phyloP scores from a whole-genome alignment of 1,140 invertebrate genomes.

The Charaxes varanes region DNA sequence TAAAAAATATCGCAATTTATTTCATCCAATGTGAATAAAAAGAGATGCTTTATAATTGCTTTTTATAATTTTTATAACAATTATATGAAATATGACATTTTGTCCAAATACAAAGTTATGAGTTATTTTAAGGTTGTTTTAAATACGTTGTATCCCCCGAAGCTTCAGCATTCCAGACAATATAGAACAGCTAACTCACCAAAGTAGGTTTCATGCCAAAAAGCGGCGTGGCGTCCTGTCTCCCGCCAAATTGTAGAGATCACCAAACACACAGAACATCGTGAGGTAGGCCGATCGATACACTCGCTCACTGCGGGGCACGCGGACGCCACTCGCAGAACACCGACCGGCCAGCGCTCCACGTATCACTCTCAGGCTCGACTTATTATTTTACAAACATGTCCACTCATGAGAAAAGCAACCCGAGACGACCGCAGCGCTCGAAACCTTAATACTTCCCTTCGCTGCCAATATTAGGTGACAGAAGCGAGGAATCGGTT shows the following conservation, averaged over 20 bases:
- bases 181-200: conserved; percentile 37
- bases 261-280: conserved; percentile 53
- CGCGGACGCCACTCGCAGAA: conserved; percentile 40
- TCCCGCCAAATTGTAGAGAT: conserved; percentile 60
- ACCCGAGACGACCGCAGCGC: conserved; percentile 70
- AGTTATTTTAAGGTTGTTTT: too few relatives aligned
- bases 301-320: conserved; percentile 45
- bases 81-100: too few relatives aligned
- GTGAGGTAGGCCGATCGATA: conserved; percentile 58
- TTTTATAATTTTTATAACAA: too few relatives aligned
- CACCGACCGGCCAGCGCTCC: conserved; percentile 45
- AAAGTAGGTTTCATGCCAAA: conserved; percentile 28
- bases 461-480: conserved; percentile 71
- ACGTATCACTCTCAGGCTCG: conserved; percentile 68
- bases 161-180: too few relatives aligned
- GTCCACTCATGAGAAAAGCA: conserved; percentile 73
- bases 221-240: conserved; percentile 33
- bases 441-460: conserved; percentile 73
- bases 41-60: too few relatives aligned
- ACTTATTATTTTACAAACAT: conserved; percentile 71
- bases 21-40: too few relatives aligned
- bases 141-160: too few relatives aligned
- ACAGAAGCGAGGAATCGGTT: conserved; percentile 56
- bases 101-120: too few relatives aligned
- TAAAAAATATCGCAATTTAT: too few relatives aligned